Conservation (phyloP, 2,113 vertebrate genomes). For the Ictalurus punctatus region DNA sequence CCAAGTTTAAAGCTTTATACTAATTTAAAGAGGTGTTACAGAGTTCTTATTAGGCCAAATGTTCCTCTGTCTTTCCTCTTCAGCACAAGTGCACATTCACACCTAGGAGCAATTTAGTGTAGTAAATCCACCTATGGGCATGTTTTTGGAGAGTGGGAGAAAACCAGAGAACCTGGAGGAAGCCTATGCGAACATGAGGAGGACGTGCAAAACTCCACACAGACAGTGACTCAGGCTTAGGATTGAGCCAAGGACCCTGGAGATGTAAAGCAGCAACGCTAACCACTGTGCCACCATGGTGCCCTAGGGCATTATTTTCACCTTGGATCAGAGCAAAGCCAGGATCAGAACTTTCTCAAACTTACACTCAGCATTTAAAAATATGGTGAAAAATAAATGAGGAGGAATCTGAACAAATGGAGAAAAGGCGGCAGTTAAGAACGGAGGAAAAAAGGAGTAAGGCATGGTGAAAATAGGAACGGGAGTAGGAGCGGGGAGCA, state of each 20-base stretch:
- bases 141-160: not conserved
- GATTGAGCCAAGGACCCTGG: not conserved
- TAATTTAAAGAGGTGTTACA: not conserved
- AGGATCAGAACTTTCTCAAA: not conserved
- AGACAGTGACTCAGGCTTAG: not conserved
- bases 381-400: not conserved
- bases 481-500: not conserved
- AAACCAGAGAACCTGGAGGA: not conserved
- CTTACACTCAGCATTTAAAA: not conserved
- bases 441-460: not conserved
- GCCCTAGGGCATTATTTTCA: not conserved
- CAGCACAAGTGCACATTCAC: not conserved
- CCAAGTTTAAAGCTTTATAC: not conserved
- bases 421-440: not conserved
- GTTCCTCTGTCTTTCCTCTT: not conserved
- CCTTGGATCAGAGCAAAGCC: not conserved
- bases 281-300: not conserved
- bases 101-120: not conserved
- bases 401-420: not conserved
- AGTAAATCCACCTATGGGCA: not conserved
- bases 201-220: not conserved
- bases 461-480: not conserved
- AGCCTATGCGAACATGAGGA: not conserved
- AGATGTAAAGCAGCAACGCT: not conserved
- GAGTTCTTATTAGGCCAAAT: not conserved